phyloP scores from a whole-genome alignment of 2,888 invertebrate genomes.

The Scaptomyza polygonia region DNA sequence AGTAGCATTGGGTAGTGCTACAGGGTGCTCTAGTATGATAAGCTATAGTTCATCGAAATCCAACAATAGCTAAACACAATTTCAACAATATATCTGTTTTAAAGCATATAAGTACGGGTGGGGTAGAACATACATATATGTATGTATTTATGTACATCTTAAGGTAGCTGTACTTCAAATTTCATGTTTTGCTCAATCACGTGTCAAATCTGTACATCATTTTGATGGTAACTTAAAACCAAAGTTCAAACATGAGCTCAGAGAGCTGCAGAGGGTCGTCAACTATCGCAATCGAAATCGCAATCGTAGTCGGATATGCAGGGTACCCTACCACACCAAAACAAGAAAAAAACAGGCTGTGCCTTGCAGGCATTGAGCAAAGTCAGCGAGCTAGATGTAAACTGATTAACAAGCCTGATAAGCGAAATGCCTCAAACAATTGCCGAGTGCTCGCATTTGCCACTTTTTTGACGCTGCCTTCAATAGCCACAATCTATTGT shows the following conservation, averaged over 20 bases:
- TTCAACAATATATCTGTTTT: not conserved
- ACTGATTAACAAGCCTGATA: slow-evolving; percentile 77
- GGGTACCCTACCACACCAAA: too few species aligned
- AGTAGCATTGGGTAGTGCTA: not conserved
- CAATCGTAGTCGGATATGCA: not conserved
- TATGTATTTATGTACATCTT: not conserved
- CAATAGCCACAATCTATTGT: slow-evolving; percentile 45
- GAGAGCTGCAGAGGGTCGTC: slow-evolving; percentile 12
- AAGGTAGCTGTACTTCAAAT: slow-evolving; percentile 16
- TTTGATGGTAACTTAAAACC: slow-evolving; percentile 82
- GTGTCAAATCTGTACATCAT: slow-evolving; percentile 79
- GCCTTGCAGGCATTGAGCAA: slow-evolving; percentile 50
- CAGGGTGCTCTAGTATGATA: not conserved
- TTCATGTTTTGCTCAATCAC: slow-evolving; percentile 65
- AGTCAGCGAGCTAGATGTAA: slow-evolving; percentile 75
- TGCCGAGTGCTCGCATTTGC: slow-evolving; percentile 57
- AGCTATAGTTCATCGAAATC: not conserved
- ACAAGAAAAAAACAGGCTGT: not conserved
- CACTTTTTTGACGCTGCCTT: slow-evolving; percentile 58
- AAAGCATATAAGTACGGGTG: too few species aligned
- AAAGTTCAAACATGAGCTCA: slow-evolving; percentile 46
- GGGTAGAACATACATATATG: not conserved
- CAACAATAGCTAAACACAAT: too few species aligned
- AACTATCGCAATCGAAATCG: slow-evolving; percentile 31
- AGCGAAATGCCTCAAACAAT: slow-evolving; percentile 54